Percentiles rank a stretch among this genome's conserved stretches.
Conservation (phyloP, 2,888 invertebrate genomes). For the Latheticus oryzae region DNA sequence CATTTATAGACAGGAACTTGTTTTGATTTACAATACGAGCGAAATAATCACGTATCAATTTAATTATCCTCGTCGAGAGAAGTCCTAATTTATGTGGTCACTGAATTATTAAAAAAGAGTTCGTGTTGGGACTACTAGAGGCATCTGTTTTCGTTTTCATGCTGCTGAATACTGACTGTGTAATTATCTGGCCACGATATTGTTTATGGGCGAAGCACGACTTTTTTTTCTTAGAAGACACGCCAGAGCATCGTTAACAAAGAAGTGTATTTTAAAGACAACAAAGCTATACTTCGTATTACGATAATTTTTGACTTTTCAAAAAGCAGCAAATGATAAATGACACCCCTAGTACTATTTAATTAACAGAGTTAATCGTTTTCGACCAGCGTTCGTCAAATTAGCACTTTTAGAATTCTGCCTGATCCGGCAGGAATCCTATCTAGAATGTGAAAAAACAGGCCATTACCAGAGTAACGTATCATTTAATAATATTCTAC, state of each 20-base stretch:
- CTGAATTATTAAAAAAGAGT: slow-evolving; percentile 24
- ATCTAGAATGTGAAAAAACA: slow-evolving; percentile 4
- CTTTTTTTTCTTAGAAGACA: slow-evolving; percentile 2
- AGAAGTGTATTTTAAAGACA: slow-evolving; percentile 7
- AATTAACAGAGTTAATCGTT: too few species aligned
- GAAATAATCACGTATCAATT: slow-evolving; percentile 28
- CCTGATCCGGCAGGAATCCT: neutral
- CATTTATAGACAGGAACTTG: slow-evolving; percentile 18
- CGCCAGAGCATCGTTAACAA: slow-evolving; percentile 19
- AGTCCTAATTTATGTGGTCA: slow-evolving; percentile 23
- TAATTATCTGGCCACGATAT: slow-evolving; percentile 29
- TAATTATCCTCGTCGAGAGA: slow-evolving; percentile 21
- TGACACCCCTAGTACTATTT: too few species aligned
- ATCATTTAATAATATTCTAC: slow-evolving; percentile 35
- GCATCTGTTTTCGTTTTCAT: slow-evolving; percentile 33
- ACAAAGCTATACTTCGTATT: slow-evolving; percentile 12
- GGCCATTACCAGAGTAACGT: slow-evolving; percentile 19
- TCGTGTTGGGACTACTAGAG: slow-evolving; percentile 29
- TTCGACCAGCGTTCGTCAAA: too few species aligned
- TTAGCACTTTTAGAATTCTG: slow-evolving; percentile 9
- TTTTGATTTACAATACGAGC: too few species aligned
- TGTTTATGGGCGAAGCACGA: slow-evolving; percentile 26
- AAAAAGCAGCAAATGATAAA: too few species aligned
- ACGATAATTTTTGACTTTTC: slow-evolving; percentile 13
- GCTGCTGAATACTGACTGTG: slow-evolving; percentile 30